Conservation (phyloP, 35 echinoderm and acorn worm genomes). For the Patiria miniata region DNA sequence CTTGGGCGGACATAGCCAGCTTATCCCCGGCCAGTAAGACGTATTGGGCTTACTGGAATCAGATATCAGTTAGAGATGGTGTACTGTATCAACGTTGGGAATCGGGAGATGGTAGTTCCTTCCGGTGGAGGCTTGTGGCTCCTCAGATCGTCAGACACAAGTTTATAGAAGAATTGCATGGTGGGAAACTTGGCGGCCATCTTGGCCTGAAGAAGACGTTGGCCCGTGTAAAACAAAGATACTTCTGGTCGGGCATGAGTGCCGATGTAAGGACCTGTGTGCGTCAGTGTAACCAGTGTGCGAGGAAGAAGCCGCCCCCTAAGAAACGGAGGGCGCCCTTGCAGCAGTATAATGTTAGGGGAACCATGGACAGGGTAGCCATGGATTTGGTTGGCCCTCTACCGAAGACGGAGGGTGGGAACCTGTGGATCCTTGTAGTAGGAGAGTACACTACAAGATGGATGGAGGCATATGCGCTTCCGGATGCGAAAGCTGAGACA, state of each 20-base stretch:
- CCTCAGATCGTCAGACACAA: background rate
- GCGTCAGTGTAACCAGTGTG: conserved; percentile 28
- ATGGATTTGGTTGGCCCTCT: conserved; percentile 34
- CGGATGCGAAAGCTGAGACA: conserved; percentile 44
- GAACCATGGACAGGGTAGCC: conserved; percentile 30
- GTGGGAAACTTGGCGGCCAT: background rate
- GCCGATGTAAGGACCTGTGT: conserved; percentile 25
- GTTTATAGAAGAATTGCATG: background rate
- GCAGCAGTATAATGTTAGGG: conserved; percentile 35
- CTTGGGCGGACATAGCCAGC: background rate
- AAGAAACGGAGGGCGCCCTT: conserved; percentile 18
- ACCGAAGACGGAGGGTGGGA: conserved; percentile 10
- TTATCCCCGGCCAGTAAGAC: background rate
- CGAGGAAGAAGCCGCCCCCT: background rate
- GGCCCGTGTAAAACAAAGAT: background rate
- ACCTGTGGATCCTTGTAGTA: conserved; percentile 42
- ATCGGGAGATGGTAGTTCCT: background rate
- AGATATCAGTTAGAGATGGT: conserved; percentile 2
- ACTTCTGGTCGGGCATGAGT: conserved; percentile 21
- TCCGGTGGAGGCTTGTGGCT: background rate
- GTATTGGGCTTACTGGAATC: conserved; percentile 12
- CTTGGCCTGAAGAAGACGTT: conserved; percentile 29
- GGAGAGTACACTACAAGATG: conserved; percentile 56
- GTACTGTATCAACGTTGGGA: conserved; percentile 16
- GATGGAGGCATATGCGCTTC: conserved; percentile 58